These are phyloP conservation scores for Amyelois transitella DNA, from an alignment of 1,140 invertebrate genomes.

Conservation along the genomic window DNA sequence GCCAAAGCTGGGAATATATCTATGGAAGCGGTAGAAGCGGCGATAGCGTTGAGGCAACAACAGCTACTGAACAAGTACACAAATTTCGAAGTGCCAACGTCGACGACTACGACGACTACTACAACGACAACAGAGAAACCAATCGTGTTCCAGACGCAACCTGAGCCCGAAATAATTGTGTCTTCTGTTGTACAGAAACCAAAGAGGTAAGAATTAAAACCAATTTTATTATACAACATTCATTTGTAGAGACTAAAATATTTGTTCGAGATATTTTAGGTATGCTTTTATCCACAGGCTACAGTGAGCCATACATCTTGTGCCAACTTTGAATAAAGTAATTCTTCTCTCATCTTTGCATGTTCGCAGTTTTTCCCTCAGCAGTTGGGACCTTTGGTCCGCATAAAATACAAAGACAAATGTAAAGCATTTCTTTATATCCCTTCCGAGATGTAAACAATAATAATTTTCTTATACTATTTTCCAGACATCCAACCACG, in stretches of 20 bases:
- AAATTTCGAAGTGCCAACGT: constrained; percentile 63
- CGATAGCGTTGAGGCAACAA: constrained; percentile 81
- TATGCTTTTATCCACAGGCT: no score
- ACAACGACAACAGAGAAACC: constrained; percentile 62
- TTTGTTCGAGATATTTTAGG: no score
- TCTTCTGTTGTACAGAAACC: constrained; percentile 46
- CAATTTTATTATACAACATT: neutral
- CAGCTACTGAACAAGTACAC: constrained; percentile 77
- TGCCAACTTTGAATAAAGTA: neutral
- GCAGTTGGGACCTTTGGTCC: no score
- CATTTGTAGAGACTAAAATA: no score
- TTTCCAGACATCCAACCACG: constrained; percentile 49
- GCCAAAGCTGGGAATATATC: constrained; percentile 82
- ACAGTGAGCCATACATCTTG: neutral
- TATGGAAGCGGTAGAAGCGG: constrained; percentile 82
- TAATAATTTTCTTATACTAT: no score
- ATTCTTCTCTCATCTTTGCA: no score
- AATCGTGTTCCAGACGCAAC: constrained; percentile 50
- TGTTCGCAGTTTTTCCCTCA: no score
- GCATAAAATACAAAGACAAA: no score
- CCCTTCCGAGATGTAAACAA: no score
- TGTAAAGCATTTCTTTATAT: no score
- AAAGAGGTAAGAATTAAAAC: constrained; percentile 54
- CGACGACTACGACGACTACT: constrained; percentile 68
- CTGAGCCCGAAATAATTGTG: constrained; percentile 52